Conservation (phyloP, 2,113 vertebrate species). For the Lepisosteus oculatus region DNA sequence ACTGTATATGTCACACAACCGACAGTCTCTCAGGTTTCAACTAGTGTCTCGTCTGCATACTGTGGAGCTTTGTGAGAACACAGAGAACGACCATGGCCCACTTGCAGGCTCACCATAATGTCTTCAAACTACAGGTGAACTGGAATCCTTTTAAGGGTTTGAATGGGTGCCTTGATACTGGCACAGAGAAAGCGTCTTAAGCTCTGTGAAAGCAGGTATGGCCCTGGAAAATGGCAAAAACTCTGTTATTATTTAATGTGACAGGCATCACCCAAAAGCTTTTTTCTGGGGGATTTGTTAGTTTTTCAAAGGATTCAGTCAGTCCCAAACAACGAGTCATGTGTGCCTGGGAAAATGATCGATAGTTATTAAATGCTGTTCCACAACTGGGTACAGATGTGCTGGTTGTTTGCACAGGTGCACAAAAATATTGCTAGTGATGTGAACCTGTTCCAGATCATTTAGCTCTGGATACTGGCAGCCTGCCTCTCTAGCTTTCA, state of each 20-base stretch:
- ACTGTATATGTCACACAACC: too few relatives aligned
- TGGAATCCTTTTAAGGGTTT: not conserved
- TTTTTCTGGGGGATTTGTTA: slow-evolving; percentile 2
- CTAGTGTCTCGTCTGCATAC: too few relatives aligned
- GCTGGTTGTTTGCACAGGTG: slow-evolving; percentile 73
- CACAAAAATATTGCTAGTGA: slow-evolving; percentile 54
- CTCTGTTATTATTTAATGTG: not conserved
- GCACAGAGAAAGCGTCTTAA: not conserved
- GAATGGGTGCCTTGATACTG: slow-evolving; percentile 40
- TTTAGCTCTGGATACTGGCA: slow-evolving; percentile 69
- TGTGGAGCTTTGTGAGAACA: not conserved
- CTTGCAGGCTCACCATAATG: not conserved
- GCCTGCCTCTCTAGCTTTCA: slow-evolving; percentile 47
- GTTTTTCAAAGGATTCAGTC: slow-evolving; percentile 6
- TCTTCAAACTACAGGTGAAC: slow-evolving; percentile 22
- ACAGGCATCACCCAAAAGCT: not conserved
- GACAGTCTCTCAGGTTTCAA: too few relatives aligned
- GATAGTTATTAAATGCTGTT: slow-evolving; percentile 62
- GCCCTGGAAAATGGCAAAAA: not conserved
- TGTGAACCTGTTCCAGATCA: slow-evolving; percentile 78
- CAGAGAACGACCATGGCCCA: not conserved
- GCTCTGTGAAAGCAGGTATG: not conserved
- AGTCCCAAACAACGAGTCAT: slow-evolving; percentile 16
- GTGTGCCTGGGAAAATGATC: slow-evolving; percentile 57
- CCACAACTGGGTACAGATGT: slow-evolving; percentile 50